Evolutionary conservation across 1,140 invertebrate species (phyloP), one percentile per base, ranked within the genome.

Genomic region (Tetramorium parvispinum): DNA sequence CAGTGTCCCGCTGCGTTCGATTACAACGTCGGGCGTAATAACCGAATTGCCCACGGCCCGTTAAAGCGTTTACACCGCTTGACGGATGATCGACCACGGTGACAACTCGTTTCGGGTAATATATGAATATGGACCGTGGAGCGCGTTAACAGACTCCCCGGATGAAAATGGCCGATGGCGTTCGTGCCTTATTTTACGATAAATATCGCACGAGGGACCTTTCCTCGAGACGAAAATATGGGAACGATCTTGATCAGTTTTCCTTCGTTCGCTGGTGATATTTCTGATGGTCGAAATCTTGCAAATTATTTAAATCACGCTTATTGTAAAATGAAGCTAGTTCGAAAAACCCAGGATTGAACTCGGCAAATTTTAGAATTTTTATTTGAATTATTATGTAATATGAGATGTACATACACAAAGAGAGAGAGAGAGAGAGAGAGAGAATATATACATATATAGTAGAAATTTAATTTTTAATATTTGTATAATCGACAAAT

Each of bases 31-130:
- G 90, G 87, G 85, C 88, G 89, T 90, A 92, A 93, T 93, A 93
- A 93, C 89, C 89, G 89, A 92, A 93, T 93, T 93, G 92, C 88
- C 90, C 91, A 88, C 92, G 91, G 91, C 88, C 90, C 90, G 92
- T 92, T 91, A 91, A 93, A 92, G 91, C 92, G 91, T 92, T 88
- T 89, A 91, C 89, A 89, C 85, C 88, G 89, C 89, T 91, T 91
- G 92, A 92, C 90, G 91, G 91, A 93, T 93, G 91, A 93, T 92
- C 91, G 87, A 91, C 86, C 87, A 87, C 87, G 89, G 86, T 87
- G 85, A 89, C 87, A 87, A 89, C 87, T 89, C 90, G 85, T 88
- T 89, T 66, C 87, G 63, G 73, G 85, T 91, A 90, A 90, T 90
- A 85, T 85, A 86, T 81, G 88, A 90, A 86, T 90, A 90, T 85